Base-by-base conservation (phyloP, 2,113 vertebrate species). In the Phrynosoma blainvillii region DNA sequence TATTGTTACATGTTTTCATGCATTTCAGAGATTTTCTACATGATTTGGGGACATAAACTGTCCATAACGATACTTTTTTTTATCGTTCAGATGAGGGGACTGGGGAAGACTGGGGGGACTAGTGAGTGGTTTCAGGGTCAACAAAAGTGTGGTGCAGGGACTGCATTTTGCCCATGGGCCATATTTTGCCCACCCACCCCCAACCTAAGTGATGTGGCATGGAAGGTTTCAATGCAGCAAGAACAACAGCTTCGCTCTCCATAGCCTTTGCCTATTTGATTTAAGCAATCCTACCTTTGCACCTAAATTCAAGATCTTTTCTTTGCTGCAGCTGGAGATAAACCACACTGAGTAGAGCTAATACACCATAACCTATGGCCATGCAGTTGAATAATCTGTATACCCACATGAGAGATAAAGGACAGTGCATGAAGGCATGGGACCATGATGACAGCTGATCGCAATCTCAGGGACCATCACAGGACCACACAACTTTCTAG, bases 391-490 rank as follows among this genome's bases (percentile, higher is more conserved):
- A 68, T 12, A 56, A 56, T 86, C 40, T 36, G 40, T 30, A 71
- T 71, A 20, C 56, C 71, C 23, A 82, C 82, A 75, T 71, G 85
- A 21, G 30, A 87, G 25, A 82, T 75, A 82, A 65, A 54, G 32
- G 59, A 82, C 11, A 25, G 27, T 76, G 6, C 13, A n/a, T 42
- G 32, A n/a, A 81, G 52, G n/a, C 76, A 81, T 27, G 7, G 52
- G 42, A 23, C 66, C 32, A 80, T 42, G 18, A 73, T 68, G 68
- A 73, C 66, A 73, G 12, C 32, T n/a, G 79, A 82, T 65, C 14
- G 5, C 27, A 75, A 65, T 87, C 71, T 82, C 86, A 81, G 68
- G 12, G 77, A 30, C 25, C 86, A 87, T 42, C 70, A 42, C 23
- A 66, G 59, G 30, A 32, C n/a, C 59, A 54, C 40, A 36, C 18